These are phyloP conservation scores for Bucorvus abyssinicus DNA, from an alignment of 2,797 vertebrate species.

Conservation along the genomic window DNA sequence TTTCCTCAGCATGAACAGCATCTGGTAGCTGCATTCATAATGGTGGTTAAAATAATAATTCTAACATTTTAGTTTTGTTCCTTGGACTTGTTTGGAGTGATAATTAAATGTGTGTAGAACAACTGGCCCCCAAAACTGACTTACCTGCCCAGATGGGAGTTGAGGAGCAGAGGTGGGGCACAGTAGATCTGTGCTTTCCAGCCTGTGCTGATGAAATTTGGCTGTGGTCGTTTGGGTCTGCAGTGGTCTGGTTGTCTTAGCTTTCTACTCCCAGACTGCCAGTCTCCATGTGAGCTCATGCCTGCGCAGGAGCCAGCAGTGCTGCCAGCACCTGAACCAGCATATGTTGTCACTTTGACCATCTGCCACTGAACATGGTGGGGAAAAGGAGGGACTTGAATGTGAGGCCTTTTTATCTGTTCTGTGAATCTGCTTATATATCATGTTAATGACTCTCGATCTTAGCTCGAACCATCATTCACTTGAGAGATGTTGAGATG, in stretches of 20 bases:
- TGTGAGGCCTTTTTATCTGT: slow-evolving; percentile 6
- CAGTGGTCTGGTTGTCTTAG: not conserved
- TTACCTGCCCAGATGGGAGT: not conserved
- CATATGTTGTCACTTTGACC: slow-evolving; percentile 33
- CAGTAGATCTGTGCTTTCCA: not conserved
- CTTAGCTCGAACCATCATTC: not conserved
- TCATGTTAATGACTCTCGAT: not conserved
- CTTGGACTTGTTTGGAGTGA: not conserved
- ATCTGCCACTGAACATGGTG: not conserved
- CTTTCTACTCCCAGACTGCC: not conserved
- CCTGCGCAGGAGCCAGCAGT: not conserved
- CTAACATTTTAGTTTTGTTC: not conserved
- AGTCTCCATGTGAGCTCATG: accelerated
- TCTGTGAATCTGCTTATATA: not conserved
- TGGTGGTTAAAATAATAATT: not conserved
- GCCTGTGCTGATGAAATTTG: not conserved
- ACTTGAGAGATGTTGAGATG: not conserved
- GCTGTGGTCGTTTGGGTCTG: not conserved
- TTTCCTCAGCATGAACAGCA: not conserved
- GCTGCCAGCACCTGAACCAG: slow-evolving; percentile 29
- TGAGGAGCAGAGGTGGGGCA: not conserved
- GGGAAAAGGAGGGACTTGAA: not conserved
- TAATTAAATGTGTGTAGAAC: not conserved
- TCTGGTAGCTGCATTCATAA: not conserved
- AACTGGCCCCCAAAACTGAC: not conserved